Evolutionary conservation across 1,140 invertebrate genomes (phyloP), one percentile per base, ranked within the genome.

Genomic region (Phymorhynchus buccinoides): DNA sequence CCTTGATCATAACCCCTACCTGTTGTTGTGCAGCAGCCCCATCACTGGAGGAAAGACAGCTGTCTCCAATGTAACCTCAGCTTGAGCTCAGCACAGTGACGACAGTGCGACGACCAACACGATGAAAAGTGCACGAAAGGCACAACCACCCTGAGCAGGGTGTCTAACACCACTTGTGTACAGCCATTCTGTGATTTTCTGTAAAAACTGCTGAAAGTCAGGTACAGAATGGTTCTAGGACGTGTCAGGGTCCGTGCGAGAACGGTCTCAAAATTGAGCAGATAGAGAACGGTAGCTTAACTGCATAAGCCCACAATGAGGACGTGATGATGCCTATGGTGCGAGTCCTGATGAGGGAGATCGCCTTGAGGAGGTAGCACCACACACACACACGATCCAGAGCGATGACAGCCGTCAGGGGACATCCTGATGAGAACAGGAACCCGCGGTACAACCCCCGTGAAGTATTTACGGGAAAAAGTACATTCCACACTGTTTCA

Each of bases 11-110:
- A n/a, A 27, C 56, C 12, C n/a, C 22, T 62, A 62, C 56, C 56
- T 62, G 56, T 27, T 62, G 56, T 27, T 4, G 56, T 0, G 14
- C 2, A 27, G 56, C 56, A 62, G 56, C 56, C 7, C 22, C 56
- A 22, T 27, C 22, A 35, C 68, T 35, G 52, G n/a, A 12, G 9
- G 44, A n/a, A 22, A 16, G 37, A 41, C 9, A 18, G 4, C 52
- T 68, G 52, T 27, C 80, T 48, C 80, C 80, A 81, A 18, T 16
- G 14, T 32, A 68, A 35, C 48, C 27, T 32, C 37, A n/a, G 7
- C 30, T 66, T 81, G 35, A 81, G 80, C 52, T 66, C 12, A 81
- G n/a, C 32, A 81, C 80, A 41, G 80, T 81, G 80, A 56, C 56
- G 37, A 48, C 80, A 22, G 80, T 81, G 56, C 44, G 14, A 66